A percentile compares a stretch with the other conserved stretches of the same genome.
phyloP scores from a whole-genome alignment of 2,888 invertebrate species.

The Monopis laevigella region DNA sequence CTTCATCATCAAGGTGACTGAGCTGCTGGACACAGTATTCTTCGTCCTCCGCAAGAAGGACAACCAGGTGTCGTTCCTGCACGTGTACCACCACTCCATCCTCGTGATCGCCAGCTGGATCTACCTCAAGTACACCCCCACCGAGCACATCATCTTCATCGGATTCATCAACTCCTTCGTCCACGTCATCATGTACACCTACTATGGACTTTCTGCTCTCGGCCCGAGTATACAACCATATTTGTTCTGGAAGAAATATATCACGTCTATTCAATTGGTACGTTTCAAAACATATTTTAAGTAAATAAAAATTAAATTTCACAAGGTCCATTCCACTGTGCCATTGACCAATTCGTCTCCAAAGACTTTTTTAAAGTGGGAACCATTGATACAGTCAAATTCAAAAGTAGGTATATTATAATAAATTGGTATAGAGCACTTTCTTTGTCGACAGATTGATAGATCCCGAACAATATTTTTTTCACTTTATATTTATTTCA shows the following conservation, averaged over 20 bases:
- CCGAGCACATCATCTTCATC: conserved; percentile 74
- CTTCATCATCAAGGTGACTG: conserved; percentile 75
- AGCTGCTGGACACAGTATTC: conserved; percentile 80
- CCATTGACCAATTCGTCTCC: too few species aligned
- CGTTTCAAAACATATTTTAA: too few species aligned
- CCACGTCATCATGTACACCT: conserved; percentile 81
- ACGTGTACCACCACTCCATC: conserved; percentile 85
- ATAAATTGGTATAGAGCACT: too few species aligned
- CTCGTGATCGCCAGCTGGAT: conserved; percentile 77
- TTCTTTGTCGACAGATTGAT: too few species aligned
- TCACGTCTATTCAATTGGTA: conserved; percentile 80
- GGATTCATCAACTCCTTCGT: conserved; percentile 76
- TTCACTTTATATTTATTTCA: too few species aligned
- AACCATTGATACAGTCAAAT: too few species aligned
- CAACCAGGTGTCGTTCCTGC: conserved; percentile 82
- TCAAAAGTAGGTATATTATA: too few species aligned
- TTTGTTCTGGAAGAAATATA: conserved; percentile 85
- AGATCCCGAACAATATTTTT: too few species aligned
- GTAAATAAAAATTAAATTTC: too few species aligned
- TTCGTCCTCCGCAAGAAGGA: conserved; percentile 83
- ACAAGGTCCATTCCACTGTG: too few species aligned
- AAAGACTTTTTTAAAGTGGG: too few species aligned
- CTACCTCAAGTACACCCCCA: conserved; percentile 74
- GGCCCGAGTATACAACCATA: conserved; percentile 75
- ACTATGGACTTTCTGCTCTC: conserved; percentile 76